A percentile compares a stretch with the other conserved stretches of the same genome.
These are phyloP conservation scores for Kryphioiulus occultus DNA, from an alignment of 2,888 invertebrate species.

Conservation along the genomic window DNA sequence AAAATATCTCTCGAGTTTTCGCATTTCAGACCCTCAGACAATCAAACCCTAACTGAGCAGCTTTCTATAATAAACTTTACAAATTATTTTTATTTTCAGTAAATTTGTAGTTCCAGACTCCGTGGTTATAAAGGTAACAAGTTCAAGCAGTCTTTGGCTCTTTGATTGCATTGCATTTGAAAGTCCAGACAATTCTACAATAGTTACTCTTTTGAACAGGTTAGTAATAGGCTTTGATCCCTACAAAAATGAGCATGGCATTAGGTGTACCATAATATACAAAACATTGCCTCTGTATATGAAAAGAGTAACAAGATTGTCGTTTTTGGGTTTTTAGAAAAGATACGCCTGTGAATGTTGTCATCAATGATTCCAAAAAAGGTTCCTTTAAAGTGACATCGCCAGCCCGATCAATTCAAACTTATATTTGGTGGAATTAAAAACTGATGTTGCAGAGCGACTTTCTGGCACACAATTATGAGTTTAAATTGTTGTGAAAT, in stretches of 20 bases:
- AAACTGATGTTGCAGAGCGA: not conserved
- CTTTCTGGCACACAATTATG: too few relatives aligned
- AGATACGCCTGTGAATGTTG: not conserved
- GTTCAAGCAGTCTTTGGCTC: not conserved
- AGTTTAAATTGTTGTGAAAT: too few relatives aligned
- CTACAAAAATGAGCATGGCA: not conserved
- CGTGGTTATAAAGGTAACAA: not conserved
- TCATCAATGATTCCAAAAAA: not conserved
- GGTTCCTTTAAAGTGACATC: not conserved
- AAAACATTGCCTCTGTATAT: not conserved
- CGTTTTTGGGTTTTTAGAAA: not conserved
- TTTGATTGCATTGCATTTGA: not conserved
- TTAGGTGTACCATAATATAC: not conserved
- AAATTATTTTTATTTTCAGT: not conserved
- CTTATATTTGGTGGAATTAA: not conserved
- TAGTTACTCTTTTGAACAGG: not conserved
- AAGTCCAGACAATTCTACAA: not conserved
- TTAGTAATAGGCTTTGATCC: not conserved
- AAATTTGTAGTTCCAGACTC: not conserved
- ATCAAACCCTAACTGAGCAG: too few relatives aligned
- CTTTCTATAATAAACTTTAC: too few relatives aligned
- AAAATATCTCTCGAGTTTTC: too few relatives aligned
- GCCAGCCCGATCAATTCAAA: not conserved
- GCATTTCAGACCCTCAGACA: too few relatives aligned
- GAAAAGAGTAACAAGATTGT: not conserved